Conservation (phyloP, 2,888 invertebrate genomes). For the Drosophila dives region DNA sequence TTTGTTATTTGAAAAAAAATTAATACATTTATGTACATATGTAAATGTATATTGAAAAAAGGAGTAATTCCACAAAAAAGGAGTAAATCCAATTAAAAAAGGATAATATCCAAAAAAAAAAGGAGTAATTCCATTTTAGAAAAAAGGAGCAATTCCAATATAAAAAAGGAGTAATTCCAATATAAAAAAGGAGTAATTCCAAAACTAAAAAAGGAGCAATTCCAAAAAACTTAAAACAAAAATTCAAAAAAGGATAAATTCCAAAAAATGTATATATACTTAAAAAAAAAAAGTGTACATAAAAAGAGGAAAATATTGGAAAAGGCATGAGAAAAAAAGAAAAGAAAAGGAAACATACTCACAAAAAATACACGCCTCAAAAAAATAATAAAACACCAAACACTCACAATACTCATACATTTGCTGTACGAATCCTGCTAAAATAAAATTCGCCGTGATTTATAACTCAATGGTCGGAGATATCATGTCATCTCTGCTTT, state of each 20-base stretch:
- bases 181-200: conserved; percentile 41
- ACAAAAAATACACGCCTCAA: conserved; percentile 20
- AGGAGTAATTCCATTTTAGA: conserved; percentile 47
- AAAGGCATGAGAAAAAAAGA: conserved; percentile 49
- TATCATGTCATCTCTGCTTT: conserved; percentile 36
- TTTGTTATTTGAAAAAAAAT: conserved; percentile 51
- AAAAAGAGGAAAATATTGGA: conserved; percentile 26
- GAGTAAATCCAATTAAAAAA: conserved; percentile 41
- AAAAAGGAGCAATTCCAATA: conserved; percentile 39
- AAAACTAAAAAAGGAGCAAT: conserved; percentile 32
- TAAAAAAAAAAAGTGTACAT: conserved; percentile 28
- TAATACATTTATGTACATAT: conserved; percentile 31
- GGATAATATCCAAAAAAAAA: conserved; percentile 13
- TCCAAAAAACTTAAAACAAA: conserved; percentile 43
- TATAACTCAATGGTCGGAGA: conserved; percentile 44
- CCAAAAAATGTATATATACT: background rate
- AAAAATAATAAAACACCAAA: conserved; percentile 26
- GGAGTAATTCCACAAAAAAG: conserved; percentile 40
- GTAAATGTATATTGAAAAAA: conserved; percentile 33
- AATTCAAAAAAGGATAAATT: conserved; percentile 20
- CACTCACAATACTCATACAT: conserved; percentile 49
- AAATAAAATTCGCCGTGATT: conserved; percentile 23
- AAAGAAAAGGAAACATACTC: conserved; percentile 26
- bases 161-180: conserved; percentile 54
- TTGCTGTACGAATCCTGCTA: conserved; percentile 34